These are phyloP conservation scores for Poeciliopsis presidionis DNA, from an alignment of 2,797 vertebrate species.

Conservation along the genomic window DNA sequence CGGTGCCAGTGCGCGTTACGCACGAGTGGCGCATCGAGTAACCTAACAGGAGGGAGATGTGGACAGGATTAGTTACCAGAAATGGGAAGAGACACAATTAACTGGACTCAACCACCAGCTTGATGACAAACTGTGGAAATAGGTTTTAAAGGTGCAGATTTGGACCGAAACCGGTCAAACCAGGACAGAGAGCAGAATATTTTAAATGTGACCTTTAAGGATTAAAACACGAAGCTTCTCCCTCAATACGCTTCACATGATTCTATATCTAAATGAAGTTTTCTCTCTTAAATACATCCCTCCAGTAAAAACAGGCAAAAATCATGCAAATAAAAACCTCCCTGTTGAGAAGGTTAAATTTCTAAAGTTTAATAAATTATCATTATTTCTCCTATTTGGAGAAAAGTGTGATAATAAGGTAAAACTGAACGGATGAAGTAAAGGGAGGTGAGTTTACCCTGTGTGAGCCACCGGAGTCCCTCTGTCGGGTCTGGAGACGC, in stretches of 20 bases:
- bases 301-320: background rate
- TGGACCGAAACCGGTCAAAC: background rate
- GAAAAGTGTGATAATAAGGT: background rate
- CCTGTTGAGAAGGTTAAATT: background rate
- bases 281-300: background rate
- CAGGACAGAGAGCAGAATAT: background rate
- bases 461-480: slow-evolving; percentile 4
- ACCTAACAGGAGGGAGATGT: slow-evolving; percentile 38
- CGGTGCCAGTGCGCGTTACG: slow-evolving; percentile 34
- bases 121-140: background rate
- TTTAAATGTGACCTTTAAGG: background rate
- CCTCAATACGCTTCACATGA: background rate
- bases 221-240: background rate
- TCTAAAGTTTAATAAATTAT: background rate
- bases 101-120: background rate
- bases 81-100: background rate
- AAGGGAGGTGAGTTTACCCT: slow-evolving; percentile 17
- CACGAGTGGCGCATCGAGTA: slow-evolving; percentile 33
- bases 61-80: slow-evolving; percentile 7
- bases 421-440: background rate
- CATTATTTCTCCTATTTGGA: background rate
- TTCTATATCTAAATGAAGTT: background rate
- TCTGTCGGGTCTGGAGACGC: slow-evolving; percentile 19
- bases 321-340: background rate
- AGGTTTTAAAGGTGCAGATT: background rate